Conservation (phyloP, 1,140 invertebrate species). For the Zaprionus vittiger region DNA sequence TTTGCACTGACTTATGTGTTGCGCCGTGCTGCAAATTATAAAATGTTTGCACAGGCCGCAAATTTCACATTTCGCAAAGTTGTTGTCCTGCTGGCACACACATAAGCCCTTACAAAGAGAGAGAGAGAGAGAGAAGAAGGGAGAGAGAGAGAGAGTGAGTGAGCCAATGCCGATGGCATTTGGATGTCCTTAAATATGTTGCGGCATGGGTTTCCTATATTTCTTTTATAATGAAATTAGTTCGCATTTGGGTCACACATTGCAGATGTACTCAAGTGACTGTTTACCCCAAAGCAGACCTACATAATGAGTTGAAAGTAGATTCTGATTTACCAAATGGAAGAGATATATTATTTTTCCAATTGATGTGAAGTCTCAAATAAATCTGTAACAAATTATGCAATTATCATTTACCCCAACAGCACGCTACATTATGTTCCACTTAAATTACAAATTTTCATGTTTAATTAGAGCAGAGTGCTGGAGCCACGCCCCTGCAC, state of each 20-base stretch:
- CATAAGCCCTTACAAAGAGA: neutral
- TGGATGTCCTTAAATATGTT: conserved; percentile 39
- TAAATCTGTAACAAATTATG: too few relatives aligned
- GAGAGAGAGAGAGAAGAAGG: neutral
- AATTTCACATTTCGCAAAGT: conserved; percentile 67
- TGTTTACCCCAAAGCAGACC: neutral
- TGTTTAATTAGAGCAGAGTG: conserved; percentile 65
- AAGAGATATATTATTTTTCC: too few relatives aligned
- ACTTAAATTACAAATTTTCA: conserved; percentile 62
- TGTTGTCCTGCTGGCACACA: conserved; percentile 48
- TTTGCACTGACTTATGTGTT: conserved; percentile 63
- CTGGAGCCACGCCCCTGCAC: neutral
- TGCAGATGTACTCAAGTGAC: conserved; percentile 43
- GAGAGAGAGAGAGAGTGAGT: neutral
- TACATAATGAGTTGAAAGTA: neutral
- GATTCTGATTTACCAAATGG: neutral
- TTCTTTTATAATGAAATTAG: conserved; percentile 63
- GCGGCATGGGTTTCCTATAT: conserved; percentile 43
- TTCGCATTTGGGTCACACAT: conserved; percentile 44
- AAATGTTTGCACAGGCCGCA: conserved; percentile 69
- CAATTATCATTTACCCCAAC: neutral
- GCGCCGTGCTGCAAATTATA: conserved; percentile 74
- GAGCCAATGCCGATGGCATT: conserved; percentile 43
- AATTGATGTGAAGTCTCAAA: too few relatives aligned
- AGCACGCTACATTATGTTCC: conserved; percentile 47